These are phyloP conservation scores for Ctenosaura bakeri DNA, from an alignment of 2,797 vertebrate genomes.

Conservation along the genomic window DNA sequence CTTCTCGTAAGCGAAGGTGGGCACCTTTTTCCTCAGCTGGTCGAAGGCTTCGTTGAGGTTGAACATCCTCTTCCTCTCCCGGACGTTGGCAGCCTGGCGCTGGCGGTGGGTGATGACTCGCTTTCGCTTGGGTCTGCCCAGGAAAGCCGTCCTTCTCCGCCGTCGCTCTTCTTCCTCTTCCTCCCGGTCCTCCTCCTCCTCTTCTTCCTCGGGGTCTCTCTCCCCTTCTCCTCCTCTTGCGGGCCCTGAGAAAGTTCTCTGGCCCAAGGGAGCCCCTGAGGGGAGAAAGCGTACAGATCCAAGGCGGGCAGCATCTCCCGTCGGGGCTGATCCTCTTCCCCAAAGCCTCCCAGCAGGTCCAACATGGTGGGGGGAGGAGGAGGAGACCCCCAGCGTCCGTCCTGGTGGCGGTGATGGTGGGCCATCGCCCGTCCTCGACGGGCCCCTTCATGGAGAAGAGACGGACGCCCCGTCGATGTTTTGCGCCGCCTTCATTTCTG, in stretches of 20 bases:
- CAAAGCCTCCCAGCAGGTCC: slow-evolving; percentile 83
- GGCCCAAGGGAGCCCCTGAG: slow-evolving; percentile 64
- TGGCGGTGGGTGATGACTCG: slow-evolving; percentile 92
- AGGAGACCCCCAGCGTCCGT: slow-evolving; percentile 65
- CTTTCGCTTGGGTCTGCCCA: slow-evolving; percentile 86
- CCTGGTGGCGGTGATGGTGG: slow-evolving; percentile 65
- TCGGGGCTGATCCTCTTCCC: slow-evolving; percentile 73
- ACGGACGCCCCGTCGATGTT: too few species aligned
- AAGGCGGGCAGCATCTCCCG: slow-evolving; percentile 37
- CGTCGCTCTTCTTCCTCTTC: slow-evolving; percentile 56
- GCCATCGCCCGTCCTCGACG: slow-evolving; percentile 68
- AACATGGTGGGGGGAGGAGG: slow-evolving; percentile 75
- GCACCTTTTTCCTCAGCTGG: slow-evolving; percentile 92
- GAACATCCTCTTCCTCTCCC: slow-evolving; percentile 95
- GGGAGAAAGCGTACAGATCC: slow-evolving; percentile 71
- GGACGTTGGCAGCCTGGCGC: slow-evolving; percentile 94
- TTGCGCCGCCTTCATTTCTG: too few species aligned
- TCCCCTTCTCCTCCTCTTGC: slow-evolving; percentile 47
- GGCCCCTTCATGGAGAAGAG: slow-evolving; percentile 57
- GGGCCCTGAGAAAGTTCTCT: slow-evolving; percentile 46
- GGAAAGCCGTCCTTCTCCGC: slow-evolving; percentile 71
- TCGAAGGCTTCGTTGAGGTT: slow-evolving; percentile 97
- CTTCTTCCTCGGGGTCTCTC: slow-evolving; percentile 56
- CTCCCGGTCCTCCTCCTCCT: slow-evolving; percentile 23
- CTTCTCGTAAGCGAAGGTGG: slow-evolving; percentile 97